Evolutionary conservation across 1,140 invertebrate genomes (phyloP), one percentile per base, ranked within the genome.

Genomic region (Listronotus oregonensis): DNA sequence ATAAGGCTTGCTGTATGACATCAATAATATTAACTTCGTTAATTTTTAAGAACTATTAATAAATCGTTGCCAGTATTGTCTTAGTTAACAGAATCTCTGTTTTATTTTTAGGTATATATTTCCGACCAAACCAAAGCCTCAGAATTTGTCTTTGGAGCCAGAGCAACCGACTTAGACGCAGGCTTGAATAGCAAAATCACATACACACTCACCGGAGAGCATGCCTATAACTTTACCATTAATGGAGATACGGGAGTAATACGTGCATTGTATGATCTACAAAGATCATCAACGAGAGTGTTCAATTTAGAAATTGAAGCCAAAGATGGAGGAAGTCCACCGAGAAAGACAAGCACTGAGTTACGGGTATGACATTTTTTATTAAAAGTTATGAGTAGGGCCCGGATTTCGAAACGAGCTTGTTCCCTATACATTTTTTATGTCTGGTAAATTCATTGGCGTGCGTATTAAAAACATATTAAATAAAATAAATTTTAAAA

Each of bases 101-200:
- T 52, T 12, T 27, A 27, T 27, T 27, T 27, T 27, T 15, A 65
- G 63, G 86, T 93, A 5, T 88, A 91, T 56, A 86, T 95, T 49
- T 90, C 93, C 0, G 92, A 94, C 70, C 84, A 86, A 8, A 93
- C 89, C 1, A 81, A 85, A 66, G 80, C 85, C 43, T 90, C 89
- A 78, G 85, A 88, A 73, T 96, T 96, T 80, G 91, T 97, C 14
- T 94, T 94, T 80, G 94, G 93, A 10, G 90, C 91, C 0, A 89
- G 88, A 78, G 94, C 94, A 0, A 80, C 81, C 7, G 94, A 96
- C 78, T 82, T 83, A 50, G 94, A 97, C 77, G 84, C 87, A 42
- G 93, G 89, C 0, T 75, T 84, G 0, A 96, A 96, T 76, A 90
- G 91, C 32, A 85, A 86, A 70, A 87, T 96, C 27, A 79, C 85